Evolutionary conservation across 2,113 vertebrate species (phyloP).

Genomic region (Pongo abelii): DNA sequence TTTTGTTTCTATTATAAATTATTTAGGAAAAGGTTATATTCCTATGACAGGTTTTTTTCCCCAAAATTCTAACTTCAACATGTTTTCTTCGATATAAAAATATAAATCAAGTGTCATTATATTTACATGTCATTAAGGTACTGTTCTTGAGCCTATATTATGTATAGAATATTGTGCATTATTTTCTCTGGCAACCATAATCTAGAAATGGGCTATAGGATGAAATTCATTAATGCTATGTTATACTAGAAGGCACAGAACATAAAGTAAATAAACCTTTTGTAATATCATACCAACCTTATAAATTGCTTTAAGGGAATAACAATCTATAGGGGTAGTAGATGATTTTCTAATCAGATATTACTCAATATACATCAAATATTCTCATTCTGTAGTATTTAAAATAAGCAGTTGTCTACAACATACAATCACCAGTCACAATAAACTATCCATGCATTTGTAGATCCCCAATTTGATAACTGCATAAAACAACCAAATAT

Average conservation of each 20-base stretch:
- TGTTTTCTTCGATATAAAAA: neutral
- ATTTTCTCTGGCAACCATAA: neutral
- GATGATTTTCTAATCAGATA: neutral
- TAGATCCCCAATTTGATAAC: neutral
- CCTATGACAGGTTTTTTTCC: too few relatives aligned
- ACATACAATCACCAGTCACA: too few relatives aligned
- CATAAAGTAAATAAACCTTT: neutral
- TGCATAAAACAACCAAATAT: neutral
- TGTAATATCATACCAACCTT: neutral
- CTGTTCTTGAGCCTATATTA: too few relatives aligned
- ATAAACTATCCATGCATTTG: neutral
- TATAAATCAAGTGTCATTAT: neutral
- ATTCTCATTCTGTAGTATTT: neutral
- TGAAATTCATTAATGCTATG: too few relatives aligned
- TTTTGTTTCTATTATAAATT: neutral
- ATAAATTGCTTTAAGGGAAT: neutral
- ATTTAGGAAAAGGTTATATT: neutral
- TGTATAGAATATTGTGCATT: neutral
- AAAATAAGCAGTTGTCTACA: neutral
- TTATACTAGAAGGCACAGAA: neutral
- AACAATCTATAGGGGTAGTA: neutral
- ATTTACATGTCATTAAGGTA: neutral
- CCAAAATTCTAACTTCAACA: neutral
- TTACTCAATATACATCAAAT: neutral
- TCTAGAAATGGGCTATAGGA: neutral